Evolutionary conservation across 2,888 invertebrate genomes (phyloP), one percentile per base, ranked within the genome.

Genomic region (Ctena decussata): DNA sequence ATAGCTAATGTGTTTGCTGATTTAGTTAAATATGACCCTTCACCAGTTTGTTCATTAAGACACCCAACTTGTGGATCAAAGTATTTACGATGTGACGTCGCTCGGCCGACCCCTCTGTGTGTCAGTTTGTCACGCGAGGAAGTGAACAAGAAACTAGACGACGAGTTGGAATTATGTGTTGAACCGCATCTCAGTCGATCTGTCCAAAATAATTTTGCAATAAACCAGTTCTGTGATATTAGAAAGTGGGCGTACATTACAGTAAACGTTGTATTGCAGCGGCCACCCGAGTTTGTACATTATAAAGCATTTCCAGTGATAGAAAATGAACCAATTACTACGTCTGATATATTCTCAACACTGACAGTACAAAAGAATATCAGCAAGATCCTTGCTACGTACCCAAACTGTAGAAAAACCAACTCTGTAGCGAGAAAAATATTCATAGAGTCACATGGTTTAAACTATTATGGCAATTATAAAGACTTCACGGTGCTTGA

Each of bases 381-480:
- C 11, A 85, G 79, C 35, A 69, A 79, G 35, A 76, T 18, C 37
- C 60, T 83, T 27, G 86, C 89, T 2, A 53, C 89, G 21, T 86
- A 89, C 80, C 83, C 84, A 24, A 83, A 80, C 12, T 89, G 89
- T 70, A 86, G 81, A 74, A 27, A 27, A 41, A 85, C 86, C n/a
- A 83, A 80, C 65, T 84, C 89, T 0, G 86, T 84, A 6, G 85
- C 85, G 11, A 76, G 85, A 35, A 86, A 83, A 72, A 89, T 89
- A 27, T 86, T 76, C 65, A 79, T 86, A 11, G 89, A 89, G 53
- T 89, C 89, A 8, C 78, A 89, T 81, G 89, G 89, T 27, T 71
- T 89, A 35, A 89, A 89, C 71, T 89, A 89, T 79, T 89, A 89
- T 65, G 89, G 89, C 0, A 86, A 86, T 72, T 89, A 86, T 73